Conservation (phyloP, 2,888 invertebrate species). For the Urechis unicinctus region DNA sequence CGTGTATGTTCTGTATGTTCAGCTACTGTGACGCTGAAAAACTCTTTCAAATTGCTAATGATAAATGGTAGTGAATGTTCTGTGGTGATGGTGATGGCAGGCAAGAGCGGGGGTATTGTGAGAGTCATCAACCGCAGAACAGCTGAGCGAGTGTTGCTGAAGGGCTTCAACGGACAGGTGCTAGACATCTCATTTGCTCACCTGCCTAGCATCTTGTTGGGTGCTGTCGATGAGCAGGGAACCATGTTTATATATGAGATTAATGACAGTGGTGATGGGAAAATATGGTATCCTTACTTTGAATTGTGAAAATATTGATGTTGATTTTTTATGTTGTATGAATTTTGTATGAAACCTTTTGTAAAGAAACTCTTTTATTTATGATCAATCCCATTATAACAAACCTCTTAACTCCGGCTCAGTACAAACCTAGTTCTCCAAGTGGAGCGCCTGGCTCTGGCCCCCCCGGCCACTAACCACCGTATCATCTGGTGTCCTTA, state of each 20-base stretch:
- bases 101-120: slow-evolving; percentile 59
- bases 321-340: neutral
- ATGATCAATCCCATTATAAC: too few relatives aligned
- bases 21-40: too few relatives aligned
- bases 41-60: too few relatives aligned
- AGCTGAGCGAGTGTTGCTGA: slow-evolving; percentile 71
- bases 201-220: slow-evolving; percentile 70
- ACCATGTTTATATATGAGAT: slow-evolving; percentile 65
- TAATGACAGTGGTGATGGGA: slow-evolving; percentile 31
- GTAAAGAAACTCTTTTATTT: neutral
- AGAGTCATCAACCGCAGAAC: slow-evolving; percentile 74
- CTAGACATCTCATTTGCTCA: slow-evolving; percentile 87
- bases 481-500: slow-evolving; percentile 91
- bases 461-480: slow-evolving; percentile 55
- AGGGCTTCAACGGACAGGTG: slow-evolving; percentile 81
- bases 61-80: too few relatives aligned
- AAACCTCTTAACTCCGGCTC: neutral
- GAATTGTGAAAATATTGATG: neutral
- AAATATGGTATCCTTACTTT: slow-evolving; percentile 44
- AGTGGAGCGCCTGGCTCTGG: slow-evolving; percentile 27
- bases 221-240: slow-evolving; percentile 80
- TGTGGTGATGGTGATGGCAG: too few relatives aligned
- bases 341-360: neutral
- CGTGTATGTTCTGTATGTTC: too few relatives aligned
- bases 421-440: slow-evolving; percentile 25